Base-by-base conservation (phyloP, 2,113 vertebrate species). In the Numenius arquata region DNA sequence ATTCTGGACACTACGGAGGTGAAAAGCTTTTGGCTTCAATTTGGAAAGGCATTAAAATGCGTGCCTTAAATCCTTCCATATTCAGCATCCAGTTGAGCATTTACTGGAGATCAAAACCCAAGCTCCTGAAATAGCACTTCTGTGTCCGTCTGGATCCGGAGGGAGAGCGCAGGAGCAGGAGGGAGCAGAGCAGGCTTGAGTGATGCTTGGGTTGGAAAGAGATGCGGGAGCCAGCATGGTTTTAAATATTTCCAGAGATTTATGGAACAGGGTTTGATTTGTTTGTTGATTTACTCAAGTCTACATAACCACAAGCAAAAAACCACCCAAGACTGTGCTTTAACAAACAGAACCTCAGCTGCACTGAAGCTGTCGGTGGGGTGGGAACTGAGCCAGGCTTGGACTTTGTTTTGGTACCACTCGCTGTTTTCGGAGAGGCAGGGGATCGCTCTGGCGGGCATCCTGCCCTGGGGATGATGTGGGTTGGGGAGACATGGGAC, bases 371-470 rank as follows among this genome's bases (percentile, higher is more conserved):
- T 3, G 52, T 75, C 21, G 0, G 55, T 2, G 15, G 21, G 38
- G 27, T 36, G 45, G 47, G 50, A 59, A 29, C 16, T 3, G 30
- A 75, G 50, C 43, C 43, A 12, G 21, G 43, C 14, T 25, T 18
- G 15, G 3, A 2, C 65, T 77, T 30, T 11, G 4, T 8, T 58
- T 59, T 9, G 23, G 11, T 65, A 21, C 50, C 3, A 0, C 58
- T 47, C 0, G 2, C 22, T 8, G 8, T 2, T 38, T 53, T 17
- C 22, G 62, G 26, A 84, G 78, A 38, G 25, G 21, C 38, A 17
- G 30, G 30, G 34, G 10, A 25, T 67, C 0, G 0, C 29, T n/a
- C 53, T 0, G 1, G 6, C 0, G 1, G 19, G 45, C 3, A 2
- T 74, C 53, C 11, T 11, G 4, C 34, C 29, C 83, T 27, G n/a